These are phyloP conservation scores for Actias luna DNA, from an alignment of 2,888 invertebrate species.

Conservation along the genomic window DNA sequence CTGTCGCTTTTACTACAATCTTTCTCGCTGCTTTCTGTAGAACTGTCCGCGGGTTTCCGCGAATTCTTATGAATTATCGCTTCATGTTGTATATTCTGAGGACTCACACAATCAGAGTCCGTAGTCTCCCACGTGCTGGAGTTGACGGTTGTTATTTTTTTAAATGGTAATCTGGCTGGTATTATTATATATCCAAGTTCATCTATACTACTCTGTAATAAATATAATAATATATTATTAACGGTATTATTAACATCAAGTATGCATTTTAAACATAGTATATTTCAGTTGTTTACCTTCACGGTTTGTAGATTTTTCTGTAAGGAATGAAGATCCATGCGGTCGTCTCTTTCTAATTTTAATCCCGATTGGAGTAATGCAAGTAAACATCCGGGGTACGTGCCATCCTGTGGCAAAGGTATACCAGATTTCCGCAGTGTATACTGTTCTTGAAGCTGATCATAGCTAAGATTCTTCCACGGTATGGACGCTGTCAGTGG, in stretches of 20 bases:
- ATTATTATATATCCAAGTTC: slow-evolving; percentile 68
- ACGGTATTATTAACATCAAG: not conserved
- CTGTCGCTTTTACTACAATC: slow-evolving; percentile 50
- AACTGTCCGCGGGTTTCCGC: slow-evolving; percentile 35
- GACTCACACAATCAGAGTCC: slow-evolving; percentile 62
- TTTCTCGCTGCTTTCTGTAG: slow-evolving; percentile 58
- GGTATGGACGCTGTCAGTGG: slow-evolving; percentile 57
- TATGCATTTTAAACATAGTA: not conserved
- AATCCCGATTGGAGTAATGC: slow-evolving; percentile 59
- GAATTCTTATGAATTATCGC: slow-evolving; percentile 50
- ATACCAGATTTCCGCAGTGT: slow-evolving; percentile 58
- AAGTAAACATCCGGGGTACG: slow-evolving; percentile 65
- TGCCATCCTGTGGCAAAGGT: slow-evolving; percentile 58
- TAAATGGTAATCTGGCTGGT: slow-evolving; percentile 56
- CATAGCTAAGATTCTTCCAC: slow-evolving; percentile 61
- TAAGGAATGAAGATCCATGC: slow-evolving; percentile 51
- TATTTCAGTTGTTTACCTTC: slow-evolving; percentile 46
- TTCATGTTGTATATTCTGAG: slow-evolving; percentile 51
- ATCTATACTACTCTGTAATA: slow-evolving; percentile 43
- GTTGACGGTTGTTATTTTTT: slow-evolving; percentile 55
- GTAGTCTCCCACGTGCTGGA: slow-evolving; percentile 61
- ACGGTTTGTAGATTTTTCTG: slow-evolving; percentile 53
- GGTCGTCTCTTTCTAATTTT: slow-evolving; percentile 42
- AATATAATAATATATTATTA: not conserved
- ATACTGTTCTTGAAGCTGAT: slow-evolving; percentile 63